A percentile compares a stretch with the other conserved stretches of the same genome.
Conservation (phyloP, 2,888 invertebrate species). For the Nycteola revayana region DNA sequence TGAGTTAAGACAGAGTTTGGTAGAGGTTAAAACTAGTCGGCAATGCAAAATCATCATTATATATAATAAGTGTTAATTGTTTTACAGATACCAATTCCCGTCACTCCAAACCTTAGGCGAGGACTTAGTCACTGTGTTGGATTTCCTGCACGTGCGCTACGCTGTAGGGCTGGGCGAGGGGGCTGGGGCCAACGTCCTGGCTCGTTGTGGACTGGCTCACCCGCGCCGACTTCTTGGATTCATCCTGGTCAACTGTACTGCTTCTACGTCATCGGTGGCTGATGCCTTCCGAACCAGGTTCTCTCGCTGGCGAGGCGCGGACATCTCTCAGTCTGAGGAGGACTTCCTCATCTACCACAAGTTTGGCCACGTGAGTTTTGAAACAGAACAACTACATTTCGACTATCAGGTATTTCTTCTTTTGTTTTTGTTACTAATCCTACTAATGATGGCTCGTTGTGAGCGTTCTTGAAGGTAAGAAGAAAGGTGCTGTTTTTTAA, state of each 20-base stretch:
- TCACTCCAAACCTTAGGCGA: slow-evolving; percentile 91
- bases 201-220: slow-evolving; percentile 91
- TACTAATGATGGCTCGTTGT: slow-evolving; percentile 39
- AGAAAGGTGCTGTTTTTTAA: slow-evolving; percentile 5
- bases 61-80: too few species aligned
- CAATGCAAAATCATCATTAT: too few species aligned
- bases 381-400: slow-evolving; percentile 50
- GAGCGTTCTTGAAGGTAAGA: slow-evolving; percentile 21
- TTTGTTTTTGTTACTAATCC: slow-evolving; percentile 48
- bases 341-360: slow-evolving; percentile 94
- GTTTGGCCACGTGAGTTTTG: slow-evolving; percentile 92
- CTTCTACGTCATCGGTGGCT: slow-evolving; percentile 91
- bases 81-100: slow-evolving; percentile 88
- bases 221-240: slow-evolving; percentile 90
- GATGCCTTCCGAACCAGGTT: slow-evolving; percentile 93
- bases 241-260: slow-evolving; percentile 93
- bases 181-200: slow-evolving; percentile 93
- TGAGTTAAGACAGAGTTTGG: too few species aligned
- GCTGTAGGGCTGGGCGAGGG: slow-evolving; percentile 94
- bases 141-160: slow-evolving; percentile 91
- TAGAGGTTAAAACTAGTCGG: too few species aligned
- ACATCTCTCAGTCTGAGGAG: slow-evolving; percentile 93
- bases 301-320: slow-evolving; percentile 91
- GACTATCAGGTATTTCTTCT: slow-evolving; percentile 63
- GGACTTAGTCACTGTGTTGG: slow-evolving; percentile 90